Base-by-base conservation (phyloP, 2,797 vertebrate species). In the Salmo trutta region DNA sequence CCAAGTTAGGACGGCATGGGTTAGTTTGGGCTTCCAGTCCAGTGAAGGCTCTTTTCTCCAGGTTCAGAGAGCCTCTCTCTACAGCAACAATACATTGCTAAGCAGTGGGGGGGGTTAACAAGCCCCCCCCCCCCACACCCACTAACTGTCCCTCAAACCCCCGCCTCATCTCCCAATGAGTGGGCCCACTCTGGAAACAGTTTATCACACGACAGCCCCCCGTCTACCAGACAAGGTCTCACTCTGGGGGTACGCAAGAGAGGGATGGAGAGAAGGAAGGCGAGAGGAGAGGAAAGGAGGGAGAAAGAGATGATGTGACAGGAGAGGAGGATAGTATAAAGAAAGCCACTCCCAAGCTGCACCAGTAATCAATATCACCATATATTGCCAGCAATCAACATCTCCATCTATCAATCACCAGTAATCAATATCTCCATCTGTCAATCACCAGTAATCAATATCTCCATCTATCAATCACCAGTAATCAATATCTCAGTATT, bases 11-110 rank as follows among this genome's bases (percentile, higher is more conserved):
- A 52, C 12, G 2, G 47, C 14, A 14, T 29, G 24, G 15, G 27
- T 62, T 62, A 12, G 59, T 62, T 62, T 62, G 59, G 59, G 59
- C 6, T 62, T 24, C 16, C 27, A 53, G 27, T 1, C 8, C 52
- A 14, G 53, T 73, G 17, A 73, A 56, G 29, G 53, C 47, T 56
- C 52, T 56, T 56, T 73, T 73, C 71, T 73, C 52, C 29, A 14
- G 33, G 33, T n/a, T 41, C 12, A 6, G 12, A 51, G 31, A 21
- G 3, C 27, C 71, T n/a, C 27, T 14, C 53, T 51, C 53, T 5
- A 51, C 51, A 73, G 24, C 7, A 73, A 21, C 71, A 19, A n/a
- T 17, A 7, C 16, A 1, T 4, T 31, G 21, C 24, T 7, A n/a
- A 24, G 41, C 41, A 15, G 69, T 15, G 7, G 17, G 69, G 69